Base-by-base conservation (phyloP, 2,113 vertebrate species). In the Dolichotis patagonum region DNA sequence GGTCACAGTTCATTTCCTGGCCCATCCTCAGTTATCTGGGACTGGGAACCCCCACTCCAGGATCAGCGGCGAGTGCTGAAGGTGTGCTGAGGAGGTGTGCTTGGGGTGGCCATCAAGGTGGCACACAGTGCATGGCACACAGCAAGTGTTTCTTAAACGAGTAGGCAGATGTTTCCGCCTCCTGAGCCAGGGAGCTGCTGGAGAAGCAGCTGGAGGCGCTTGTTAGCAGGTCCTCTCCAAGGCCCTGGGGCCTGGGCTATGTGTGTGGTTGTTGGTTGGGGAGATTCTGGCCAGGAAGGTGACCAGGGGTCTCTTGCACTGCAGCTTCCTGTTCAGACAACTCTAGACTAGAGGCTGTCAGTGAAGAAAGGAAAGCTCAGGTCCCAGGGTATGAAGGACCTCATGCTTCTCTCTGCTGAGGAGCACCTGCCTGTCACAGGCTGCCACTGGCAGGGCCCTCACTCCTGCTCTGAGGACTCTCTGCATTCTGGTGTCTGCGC, bases 71-170 rank as follows among this genome's bases (percentile, higher is more conserved):
- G 82, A 52, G 2, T 6, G 20, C 10, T 10, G 52, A 56, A 56
- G 56, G 56, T 56, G 17, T 56, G 52, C 13, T 2, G 52, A 54
- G 46, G 30, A 41, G 49, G 58, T 12, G 63, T 69, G 41, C 60
- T 22, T 7, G 32, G 16, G 8, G 14, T 43, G 65, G 26, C 35
- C 63, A 8, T 46, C 8, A 11, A 41, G 16, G 19, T n/a, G 0
- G 0, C 28, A 13, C 46, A 19, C 13, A 1, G 67, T 4, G 32
- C 22, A 1, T 32, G 35, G 28, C 46, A 7, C 19, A 4, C 4
- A 1, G 12, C 4, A 26, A 83, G 28, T 26, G 10, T 46, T 28
- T 9, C 13, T 1, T n/a, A 46, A 63, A 0, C 1, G 1, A 38
- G 32, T 5, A n/a, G 41, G 5, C 1, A 7, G 30, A 8, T 41